Evolutionary conservation across 2,888 invertebrate genomes (phyloP), one percentile per base, ranked within the genome.

Genomic region (Phyto melanocephala): DNA sequence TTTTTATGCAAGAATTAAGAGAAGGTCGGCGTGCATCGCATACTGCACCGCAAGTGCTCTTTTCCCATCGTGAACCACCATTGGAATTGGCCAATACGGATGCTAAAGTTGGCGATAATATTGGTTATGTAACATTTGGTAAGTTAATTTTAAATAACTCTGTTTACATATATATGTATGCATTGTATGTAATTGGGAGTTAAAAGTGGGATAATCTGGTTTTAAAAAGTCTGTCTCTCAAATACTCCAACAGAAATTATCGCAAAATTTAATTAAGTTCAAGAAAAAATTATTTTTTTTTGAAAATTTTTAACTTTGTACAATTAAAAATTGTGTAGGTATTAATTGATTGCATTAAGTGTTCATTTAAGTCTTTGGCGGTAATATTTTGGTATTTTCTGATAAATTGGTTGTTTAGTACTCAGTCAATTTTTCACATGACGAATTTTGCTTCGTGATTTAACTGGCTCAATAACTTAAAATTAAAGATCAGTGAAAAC

Each of bases 91-190:
- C 96, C 89, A 97, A 97, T 90, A 97, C 98, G 11, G 96, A 97
- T 89, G 99, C 99, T 75, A 95, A 95, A 90, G 95, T 96, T 85
- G 98, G 98, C 81, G 98, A 99, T 90, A 98, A 99, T 92, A 98
- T 99, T 92, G 99, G 99, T 91, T 99, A 99, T 92, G 98, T 99
- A 89, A 99, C 99, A 84, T 99, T 99, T 93, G 97, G 97, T 97
- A 92, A 92, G 93, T 92, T 28, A 28, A 28, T 5, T 28, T 28
- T 28, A 6, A 28, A n/a, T n/a, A 28, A 28, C 28, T 6, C 3
- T 28, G 3, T 28, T 28, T 6, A 5, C 28, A 6, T 28, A 5
- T 28, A 28, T n/a, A 28, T 28, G 6, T 28, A 5, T 28, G 3
- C 3, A 28, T 28, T 28, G 6, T 5, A 28, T 28, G 6, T 28